phyloP scores from a whole-genome alignment of 2,888 invertebrate genomes.

The Drosophila peninsularis region DNA sequence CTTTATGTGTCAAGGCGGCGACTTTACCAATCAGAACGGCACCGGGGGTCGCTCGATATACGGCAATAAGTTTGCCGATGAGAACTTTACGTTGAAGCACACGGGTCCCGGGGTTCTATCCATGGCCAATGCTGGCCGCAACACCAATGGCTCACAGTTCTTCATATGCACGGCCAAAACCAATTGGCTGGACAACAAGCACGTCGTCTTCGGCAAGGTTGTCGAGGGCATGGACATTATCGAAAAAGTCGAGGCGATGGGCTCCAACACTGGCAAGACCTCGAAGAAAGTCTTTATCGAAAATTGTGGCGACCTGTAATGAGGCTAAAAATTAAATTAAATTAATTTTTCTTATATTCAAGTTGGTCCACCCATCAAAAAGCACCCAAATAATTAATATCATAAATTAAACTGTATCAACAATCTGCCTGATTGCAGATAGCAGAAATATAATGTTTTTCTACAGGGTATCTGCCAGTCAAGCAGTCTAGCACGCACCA shows the following conservation, averaged over 20 bases:
- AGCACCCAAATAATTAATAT: background rate
- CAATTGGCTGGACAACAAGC: constrained; percentile 87
- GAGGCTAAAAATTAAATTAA: background rate
- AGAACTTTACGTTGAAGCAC: constrained; percentile 97
- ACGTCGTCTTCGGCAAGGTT: constrained; percentile 94
- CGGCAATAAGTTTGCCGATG: constrained; percentile 96
- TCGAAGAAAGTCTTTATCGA: constrained; percentile 91
- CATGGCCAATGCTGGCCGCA: constrained; percentile 98
- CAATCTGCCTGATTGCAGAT: background rate
- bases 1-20: constrained; percentile 98
- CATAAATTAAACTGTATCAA: background rate
- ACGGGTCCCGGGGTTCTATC: constrained; percentile 95
- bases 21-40: constrained; percentile 97
- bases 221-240: constrained; percentile 96
- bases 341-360: background rate
- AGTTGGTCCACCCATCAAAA: background rate
- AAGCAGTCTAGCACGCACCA: background rate
- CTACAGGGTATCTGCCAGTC: background rate
- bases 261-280: constrained; percentile 93
- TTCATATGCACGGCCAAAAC: constrained; percentile 97
- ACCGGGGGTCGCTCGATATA: constrained; percentile 98
- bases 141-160: constrained; percentile 98
- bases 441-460: background rate
- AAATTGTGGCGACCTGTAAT: constrained; percentile 91
- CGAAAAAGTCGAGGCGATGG: constrained; percentile 91